Evolutionary conservation across 2,113 vertebrate species (phyloP).

Genomic region (Pipa parva): DNA sequence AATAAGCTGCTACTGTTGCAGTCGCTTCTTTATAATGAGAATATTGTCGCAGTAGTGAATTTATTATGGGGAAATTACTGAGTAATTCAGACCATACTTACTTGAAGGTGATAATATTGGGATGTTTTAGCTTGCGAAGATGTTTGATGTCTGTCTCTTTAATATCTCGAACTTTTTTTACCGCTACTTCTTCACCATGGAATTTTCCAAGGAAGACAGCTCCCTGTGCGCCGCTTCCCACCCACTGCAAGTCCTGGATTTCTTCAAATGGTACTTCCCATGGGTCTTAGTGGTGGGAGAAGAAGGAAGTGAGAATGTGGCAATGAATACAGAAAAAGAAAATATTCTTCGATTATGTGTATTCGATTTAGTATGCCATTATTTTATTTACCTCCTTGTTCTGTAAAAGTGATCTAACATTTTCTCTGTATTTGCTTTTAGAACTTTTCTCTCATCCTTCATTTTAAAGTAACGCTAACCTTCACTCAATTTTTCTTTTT

Average conservation of each 20-base stretch:
- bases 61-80: no score
- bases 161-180: slow-evolving; percentile 94
- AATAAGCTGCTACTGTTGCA: no score
- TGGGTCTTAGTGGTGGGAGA: slow-evolving; percentile 50
- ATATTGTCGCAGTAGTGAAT: no score
- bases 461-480: no score
- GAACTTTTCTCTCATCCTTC: no score
- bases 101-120: slow-evolving; percentile 99
- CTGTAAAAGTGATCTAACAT: no score
- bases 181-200: slow-evolving; percentile 90
- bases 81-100: slow-evolving; percentile 56
- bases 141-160: slow-evolving; percentile 98
- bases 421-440: no score
- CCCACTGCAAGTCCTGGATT: slow-evolving; percentile 97
- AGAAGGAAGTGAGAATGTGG: background rate
- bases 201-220: slow-evolving; percentile 94
- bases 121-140: slow-evolving; percentile 92
- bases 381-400: background rate
- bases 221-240: slow-evolving; percentile 92
- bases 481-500: no score
- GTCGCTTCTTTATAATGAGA: no score
- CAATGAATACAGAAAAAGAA: background rate
- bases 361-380: no score
- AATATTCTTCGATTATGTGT: no score
- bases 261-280: slow-evolving; percentile 98